Percentiles rank a stretch among this genome's conserved stretches.
These are phyloP conservation scores for Phylloscopus collybita DNA, from an alignment of 2,797 vertebrate genomes.

Conservation along the genomic window DNA sequence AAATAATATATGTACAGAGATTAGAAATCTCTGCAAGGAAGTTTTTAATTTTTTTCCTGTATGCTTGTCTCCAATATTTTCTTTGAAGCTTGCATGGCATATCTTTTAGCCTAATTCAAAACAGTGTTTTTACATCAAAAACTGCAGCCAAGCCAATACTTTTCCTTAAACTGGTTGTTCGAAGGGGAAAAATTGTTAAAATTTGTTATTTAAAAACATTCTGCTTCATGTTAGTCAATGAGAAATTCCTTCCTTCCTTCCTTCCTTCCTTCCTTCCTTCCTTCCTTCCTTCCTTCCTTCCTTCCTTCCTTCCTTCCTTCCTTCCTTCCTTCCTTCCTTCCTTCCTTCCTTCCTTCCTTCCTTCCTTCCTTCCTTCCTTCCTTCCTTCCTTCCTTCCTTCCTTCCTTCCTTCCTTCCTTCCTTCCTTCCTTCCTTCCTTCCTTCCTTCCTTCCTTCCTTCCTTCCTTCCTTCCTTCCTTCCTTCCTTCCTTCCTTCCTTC, in stretches of 20 bases:
- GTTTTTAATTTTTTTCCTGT: constrained; percentile 26
- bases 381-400: background rate
- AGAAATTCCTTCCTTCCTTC: background rate
- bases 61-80: background rate
- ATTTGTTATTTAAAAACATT: background rate
- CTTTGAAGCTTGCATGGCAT: background rate
- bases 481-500: no score
- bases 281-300: no score
- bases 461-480: background rate
- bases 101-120: constrained; percentile 18
- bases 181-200: background rate
- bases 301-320: background rate
- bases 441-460: no score
- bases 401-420: background rate
- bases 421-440: background rate
- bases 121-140: constrained; percentile 4
- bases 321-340: background rate
- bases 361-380: background rate
- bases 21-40: constrained; percentile 38
- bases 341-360: background rate
- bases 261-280: background rate
- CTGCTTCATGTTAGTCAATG: background rate
- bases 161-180: background rate
- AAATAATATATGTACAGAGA: constrained; percentile 41
- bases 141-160: background rate